These are phyloP conservation scores for Tillus elongatus DNA, from an alignment of 2,888 invertebrate genomes.

Conservation along the genomic window DNA sequence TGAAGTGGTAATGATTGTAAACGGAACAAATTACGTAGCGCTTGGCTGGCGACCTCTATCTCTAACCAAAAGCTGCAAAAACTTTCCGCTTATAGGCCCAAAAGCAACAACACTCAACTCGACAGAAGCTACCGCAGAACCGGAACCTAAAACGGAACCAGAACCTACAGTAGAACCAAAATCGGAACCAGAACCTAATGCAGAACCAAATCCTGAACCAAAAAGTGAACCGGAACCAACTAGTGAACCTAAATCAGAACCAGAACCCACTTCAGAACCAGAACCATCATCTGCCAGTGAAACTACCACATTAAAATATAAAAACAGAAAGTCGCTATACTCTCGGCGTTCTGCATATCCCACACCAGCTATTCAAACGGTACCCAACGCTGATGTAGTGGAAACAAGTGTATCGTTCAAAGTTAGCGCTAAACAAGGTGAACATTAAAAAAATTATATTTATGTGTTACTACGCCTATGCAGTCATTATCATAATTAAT, in stretches of 20 bases:
- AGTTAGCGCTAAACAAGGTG: slow-evolving; percentile 57
- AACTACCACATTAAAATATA: slow-evolving; percentile 26
- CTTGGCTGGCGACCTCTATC: slow-evolving; percentile 86
- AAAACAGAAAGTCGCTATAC: slow-evolving; percentile 34
- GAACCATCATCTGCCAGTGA: slow-evolving; percentile 35
- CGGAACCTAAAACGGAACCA: slow-evolving; percentile 22
- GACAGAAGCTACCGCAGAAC: slow-evolving; percentile 9
- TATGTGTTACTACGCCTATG: no score
- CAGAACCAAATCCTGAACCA: slow-evolving; percentile 30
- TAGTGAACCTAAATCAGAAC: slow-evolving; percentile 35
- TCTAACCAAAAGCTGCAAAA: slow-evolving; percentile 66
- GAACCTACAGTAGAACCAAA: slow-evolving; percentile 38
- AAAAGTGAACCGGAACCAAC: slow-evolving; percentile 38
- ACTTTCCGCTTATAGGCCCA: slow-evolving; percentile 61
- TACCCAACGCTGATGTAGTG: slow-evolving; percentile 53
- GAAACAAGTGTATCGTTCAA: slow-evolving; percentile 73
- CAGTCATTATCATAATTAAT: not conserved
- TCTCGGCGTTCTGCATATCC: slow-evolving; percentile 34
- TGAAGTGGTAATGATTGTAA: slow-evolving; percentile 80
- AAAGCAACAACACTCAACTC: slow-evolving; percentile 33
- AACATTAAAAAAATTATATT: no score
- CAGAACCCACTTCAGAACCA: slow-evolving; percentile 26
- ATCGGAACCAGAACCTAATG: slow-evolving; percentile 34
- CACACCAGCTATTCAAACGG: slow-evolving; percentile 21
- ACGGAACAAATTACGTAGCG: slow-evolving; percentile 78